A percentile compares a stretch with the other conserved stretches of the same genome.
phyloP scores from a whole-genome alignment of 2,113 vertebrate genomes.

The Electrona antarctica region DNA sequence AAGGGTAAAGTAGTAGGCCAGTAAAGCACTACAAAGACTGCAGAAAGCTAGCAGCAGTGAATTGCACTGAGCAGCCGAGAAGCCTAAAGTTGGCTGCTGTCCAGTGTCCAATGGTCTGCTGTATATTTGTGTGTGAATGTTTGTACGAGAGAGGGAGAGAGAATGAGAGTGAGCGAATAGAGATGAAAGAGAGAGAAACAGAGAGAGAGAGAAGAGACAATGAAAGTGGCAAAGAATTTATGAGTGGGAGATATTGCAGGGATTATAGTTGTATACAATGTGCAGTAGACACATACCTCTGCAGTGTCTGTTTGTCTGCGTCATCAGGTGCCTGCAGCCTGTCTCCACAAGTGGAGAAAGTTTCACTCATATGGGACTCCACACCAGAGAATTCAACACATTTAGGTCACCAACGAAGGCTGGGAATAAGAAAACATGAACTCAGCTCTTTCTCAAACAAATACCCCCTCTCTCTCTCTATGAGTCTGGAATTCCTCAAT shows the following conservation, averaged over 20 bases:
- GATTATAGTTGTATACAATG: constrained; percentile 27
- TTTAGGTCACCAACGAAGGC: constrained; percentile 56
- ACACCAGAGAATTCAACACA: constrained; percentile 42
- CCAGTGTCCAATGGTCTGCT: constrained; percentile 27
- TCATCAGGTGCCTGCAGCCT: constrained; percentile 58
- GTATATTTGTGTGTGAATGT: constrained; percentile 9
- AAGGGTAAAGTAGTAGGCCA: constrained; percentile 36
- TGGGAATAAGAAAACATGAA: constrained; percentile 48
- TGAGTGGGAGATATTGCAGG: constrained; percentile 33
- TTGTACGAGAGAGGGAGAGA: background rate
- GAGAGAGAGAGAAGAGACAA: background rate
- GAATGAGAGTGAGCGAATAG: background rate
- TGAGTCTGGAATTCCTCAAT: constrained; percentile 34
- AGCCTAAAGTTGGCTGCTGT: constrained; percentile 41
- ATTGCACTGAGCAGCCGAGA: constrained; percentile 12
- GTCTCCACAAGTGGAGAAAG: constrained; percentile 57
- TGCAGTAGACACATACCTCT: constrained; percentile 39
- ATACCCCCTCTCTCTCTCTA: constrained; percentile 42
- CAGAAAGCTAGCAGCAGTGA: constrained; percentile 14
- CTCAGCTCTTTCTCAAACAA: constrained; percentile 49
- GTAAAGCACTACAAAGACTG: background rate
- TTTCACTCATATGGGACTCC: constrained; percentile 59
- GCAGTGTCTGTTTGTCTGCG: constrained; percentile 31
- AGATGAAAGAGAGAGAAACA: background rate
- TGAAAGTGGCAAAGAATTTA: background rate